Conservation (phyloP, 2,888 invertebrate genomes). For the Empis stercorea region DNA sequence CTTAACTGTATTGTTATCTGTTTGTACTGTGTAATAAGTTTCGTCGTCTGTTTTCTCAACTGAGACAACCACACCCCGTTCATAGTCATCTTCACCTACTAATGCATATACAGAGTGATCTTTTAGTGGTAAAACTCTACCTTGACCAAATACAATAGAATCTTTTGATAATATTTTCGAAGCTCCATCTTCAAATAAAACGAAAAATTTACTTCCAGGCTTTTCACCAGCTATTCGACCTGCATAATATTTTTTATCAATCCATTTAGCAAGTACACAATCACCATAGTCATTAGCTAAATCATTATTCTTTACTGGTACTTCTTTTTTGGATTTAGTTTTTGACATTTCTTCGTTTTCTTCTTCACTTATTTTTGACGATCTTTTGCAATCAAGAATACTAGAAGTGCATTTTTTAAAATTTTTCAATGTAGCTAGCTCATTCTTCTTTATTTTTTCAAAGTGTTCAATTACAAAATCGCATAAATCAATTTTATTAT, state of each 20-base stretch:
- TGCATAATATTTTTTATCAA: conserved; percentile 53
- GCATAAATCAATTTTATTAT: conserved; percentile 15
- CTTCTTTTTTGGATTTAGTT: conserved; percentile 12
- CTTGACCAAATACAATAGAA: conserved; percentile 45
- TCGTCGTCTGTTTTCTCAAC: conserved; percentile 33
- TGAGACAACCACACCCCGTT: conserved; percentile 40
- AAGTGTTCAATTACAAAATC: conserved; percentile 19
- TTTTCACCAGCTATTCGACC: conserved; percentile 45
- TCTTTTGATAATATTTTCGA: conserved; percentile 45
- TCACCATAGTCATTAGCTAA: conserved; percentile 18
- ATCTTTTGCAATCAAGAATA: conserved; percentile 9
- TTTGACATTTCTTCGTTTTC: conserved; percentile 14
- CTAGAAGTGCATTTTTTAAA: conserved; percentile 7
- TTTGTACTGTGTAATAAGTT: conserved; percentile 16
- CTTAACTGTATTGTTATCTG: conserved; percentile 36
- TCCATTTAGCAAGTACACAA: conserved; percentile 51
- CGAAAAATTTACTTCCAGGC: conserved; percentile 45
- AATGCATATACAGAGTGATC: conserved; percentile 44
- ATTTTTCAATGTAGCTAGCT: conserved; percentile 7
- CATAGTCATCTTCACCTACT: conserved; percentile 42
- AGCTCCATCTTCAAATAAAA: conserved; percentile 51
- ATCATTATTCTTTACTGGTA: conserved; percentile 2
- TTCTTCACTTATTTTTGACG: conserved; percentile 14
- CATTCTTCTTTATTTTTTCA: conserved; percentile 14
- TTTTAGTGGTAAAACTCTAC: conserved; percentile 35